Conservation (phyloP, 2,888 invertebrate genomes). For the Diaprepes abbreviatus region DNA sequence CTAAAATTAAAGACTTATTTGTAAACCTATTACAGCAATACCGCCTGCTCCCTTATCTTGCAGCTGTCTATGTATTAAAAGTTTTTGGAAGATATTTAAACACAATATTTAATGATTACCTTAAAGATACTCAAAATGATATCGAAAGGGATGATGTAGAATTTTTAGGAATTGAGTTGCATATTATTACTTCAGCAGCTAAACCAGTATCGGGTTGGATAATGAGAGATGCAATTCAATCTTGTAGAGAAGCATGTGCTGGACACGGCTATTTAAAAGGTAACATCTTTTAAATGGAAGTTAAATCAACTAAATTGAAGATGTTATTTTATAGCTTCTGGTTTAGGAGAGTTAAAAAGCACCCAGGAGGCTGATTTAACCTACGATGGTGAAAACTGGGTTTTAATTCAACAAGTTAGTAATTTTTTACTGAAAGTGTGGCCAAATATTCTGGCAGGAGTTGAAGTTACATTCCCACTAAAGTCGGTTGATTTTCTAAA, state of each 20-base stretch:
- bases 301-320: too few relatives aligned
- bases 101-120: slow-evolving; percentile 52
- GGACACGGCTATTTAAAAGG: too few relatives aligned
- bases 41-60: slow-evolving; percentile 70
- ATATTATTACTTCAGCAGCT: slow-evolving; percentile 83
- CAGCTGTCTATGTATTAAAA: too few relatives aligned
- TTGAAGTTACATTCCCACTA: slow-evolving; percentile 72
- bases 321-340: slow-evolving; percentile 72
- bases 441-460: slow-evolving; percentile 63
- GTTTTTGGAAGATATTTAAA: too few relatives aligned
- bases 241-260: slow-evolving; percentile 94
- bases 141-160: slow-evolving; percentile 58
- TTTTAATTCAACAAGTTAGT: too few relatives aligned
- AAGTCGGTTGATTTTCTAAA: slow-evolving; percentile 76
- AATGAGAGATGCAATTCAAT: slow-evolving; percentile 89
- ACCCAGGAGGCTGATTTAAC: slow-evolving; percentile 90
- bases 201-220: slow-evolving; percentile 89
- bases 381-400: slow-evolving; percentile 94
- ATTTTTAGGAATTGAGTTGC: slow-evolving; percentile 77
- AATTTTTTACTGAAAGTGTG: too few relatives aligned
- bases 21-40: slow-evolving; percentile 28
- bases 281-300: slow-evolving; percentile 56
- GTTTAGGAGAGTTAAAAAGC: slow-evolving; percentile 80
- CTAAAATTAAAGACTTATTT: too few relatives aligned
- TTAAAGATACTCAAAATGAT: slow-evolving; percentile 52